A percentile compares a stretch with the other conserved stretches of the same genome.
Evolutionary conservation across 2,888 invertebrate species (phyloP).

Genomic region (Drosophila affinis): DNA sequence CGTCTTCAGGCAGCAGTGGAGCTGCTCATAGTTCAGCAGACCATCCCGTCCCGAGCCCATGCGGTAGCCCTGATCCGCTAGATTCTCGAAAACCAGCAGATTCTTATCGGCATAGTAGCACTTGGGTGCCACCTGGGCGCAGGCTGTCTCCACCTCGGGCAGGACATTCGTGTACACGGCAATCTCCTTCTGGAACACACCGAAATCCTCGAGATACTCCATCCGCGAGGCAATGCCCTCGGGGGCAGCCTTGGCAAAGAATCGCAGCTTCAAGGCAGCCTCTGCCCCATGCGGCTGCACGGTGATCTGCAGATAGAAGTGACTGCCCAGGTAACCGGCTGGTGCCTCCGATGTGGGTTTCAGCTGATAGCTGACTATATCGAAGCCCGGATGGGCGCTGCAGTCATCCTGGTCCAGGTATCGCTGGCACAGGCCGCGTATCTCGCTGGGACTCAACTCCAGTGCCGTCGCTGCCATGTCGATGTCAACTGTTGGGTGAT

Average conservation of each 20-base stretch:
- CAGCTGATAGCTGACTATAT: conserved; percentile 70
- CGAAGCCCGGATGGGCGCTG: conserved; percentile 27
- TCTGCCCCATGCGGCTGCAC: conserved; percentile 52
- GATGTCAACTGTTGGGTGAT: conserved; percentile 40
- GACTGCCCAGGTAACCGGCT: conserved; percentile 80
- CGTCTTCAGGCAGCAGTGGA: conserved; percentile 82
- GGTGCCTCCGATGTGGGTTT: conserved; percentile 73
- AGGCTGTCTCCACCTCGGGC: conserved; percentile 80
- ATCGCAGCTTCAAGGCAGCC: conserved; percentile 65
- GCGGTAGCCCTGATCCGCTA: conserved; percentile 77
- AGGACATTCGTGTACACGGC: conserved; percentile 84
- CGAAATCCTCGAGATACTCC: conserved; percentile 84
- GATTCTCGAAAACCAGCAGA: conserved; percentile 84
- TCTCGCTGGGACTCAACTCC: conserved; percentile 57
- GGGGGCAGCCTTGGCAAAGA: conserved; percentile 87
- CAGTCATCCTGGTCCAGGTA: conserved; percentile 56
- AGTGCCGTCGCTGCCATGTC: conserved; percentile 66
- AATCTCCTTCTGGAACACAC: conserved; percentile 85
- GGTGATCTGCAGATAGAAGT: conserved; percentile 74
- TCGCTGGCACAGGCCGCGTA: conserved; percentile 68
- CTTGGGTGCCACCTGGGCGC: conserved; percentile 79
- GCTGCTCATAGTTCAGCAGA: conserved; percentile 82
- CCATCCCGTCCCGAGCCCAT: conserved; percentile 78
- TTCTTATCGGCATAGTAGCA: conserved; percentile 83
- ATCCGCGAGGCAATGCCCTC: conserved; percentile 84